These are phyloP conservation scores for Myopa testacea DNA, from an alignment of 2,888 invertebrate genomes.

Conservation along the genomic window DNA sequence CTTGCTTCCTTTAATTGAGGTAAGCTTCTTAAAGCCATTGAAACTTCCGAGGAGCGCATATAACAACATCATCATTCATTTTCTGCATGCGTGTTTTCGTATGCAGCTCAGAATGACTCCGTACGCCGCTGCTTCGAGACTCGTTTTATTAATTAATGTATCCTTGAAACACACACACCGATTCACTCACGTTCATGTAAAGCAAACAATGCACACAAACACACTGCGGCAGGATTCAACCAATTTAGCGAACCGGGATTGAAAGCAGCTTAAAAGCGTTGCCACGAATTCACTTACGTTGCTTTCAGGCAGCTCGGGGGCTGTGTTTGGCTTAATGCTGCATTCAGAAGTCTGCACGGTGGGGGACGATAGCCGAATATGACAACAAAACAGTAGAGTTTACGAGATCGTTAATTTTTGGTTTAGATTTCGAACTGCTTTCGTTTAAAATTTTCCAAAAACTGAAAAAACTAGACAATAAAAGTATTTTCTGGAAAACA, in stretches of 20 bases:
- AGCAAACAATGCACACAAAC: not conserved
- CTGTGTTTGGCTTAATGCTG: not conserved
- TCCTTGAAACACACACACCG: conserved; percentile 2
- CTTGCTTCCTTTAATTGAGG: not conserved
- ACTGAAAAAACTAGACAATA: too few species aligned
- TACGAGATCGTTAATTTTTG: too few species aligned
- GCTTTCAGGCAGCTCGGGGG: not conserved
- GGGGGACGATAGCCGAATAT: too few species aligned
- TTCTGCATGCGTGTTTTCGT: too few species aligned
- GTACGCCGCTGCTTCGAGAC: not conserved
- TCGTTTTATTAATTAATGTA: conserved; percentile 21
- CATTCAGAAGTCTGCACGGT: too few species aligned
- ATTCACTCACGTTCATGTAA: not conserved
- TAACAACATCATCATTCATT: not conserved
- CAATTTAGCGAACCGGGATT: conserved; percentile 1
- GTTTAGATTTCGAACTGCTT: too few species aligned
- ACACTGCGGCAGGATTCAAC: not conserved
- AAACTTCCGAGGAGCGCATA: not conserved
- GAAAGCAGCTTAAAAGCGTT: conserved; percentile 12
- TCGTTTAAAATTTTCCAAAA: too few species aligned
- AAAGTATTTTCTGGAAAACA: too few species aligned
- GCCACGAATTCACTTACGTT: conserved; percentile 30
- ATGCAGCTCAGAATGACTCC: not conserved
- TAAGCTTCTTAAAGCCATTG: conserved; percentile 13
- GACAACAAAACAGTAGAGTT: too few species aligned